Conservation (phyloP, 2,113 vertebrate genomes). For the Copsychus sechellarum region DNA sequence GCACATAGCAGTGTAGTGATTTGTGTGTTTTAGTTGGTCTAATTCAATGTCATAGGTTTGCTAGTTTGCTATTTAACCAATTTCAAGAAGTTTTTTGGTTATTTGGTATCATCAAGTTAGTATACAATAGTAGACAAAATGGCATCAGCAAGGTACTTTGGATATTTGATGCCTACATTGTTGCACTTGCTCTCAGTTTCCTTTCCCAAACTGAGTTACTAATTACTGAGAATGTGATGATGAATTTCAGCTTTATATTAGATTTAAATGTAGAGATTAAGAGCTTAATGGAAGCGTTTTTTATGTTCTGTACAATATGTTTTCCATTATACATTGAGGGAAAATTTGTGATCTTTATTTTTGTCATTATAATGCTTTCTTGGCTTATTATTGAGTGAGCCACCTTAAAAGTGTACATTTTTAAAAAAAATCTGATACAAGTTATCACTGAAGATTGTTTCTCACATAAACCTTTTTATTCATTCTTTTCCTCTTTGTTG, state of each 20-base stretch:
- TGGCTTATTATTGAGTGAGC: neutral
- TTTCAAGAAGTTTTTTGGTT: neutral
- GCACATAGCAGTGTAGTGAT: neutral
- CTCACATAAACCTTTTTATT: neutral
- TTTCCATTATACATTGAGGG: conserved; percentile 35
- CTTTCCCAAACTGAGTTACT: neutral
- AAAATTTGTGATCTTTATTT: conserved; percentile 19
- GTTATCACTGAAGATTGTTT: neutral
- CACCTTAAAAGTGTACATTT: neutral
- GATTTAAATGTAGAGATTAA: conserved; percentile 39
- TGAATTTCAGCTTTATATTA: conserved; percentile 34
- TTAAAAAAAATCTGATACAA: conserved; percentile 38
- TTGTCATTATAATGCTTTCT: neutral
- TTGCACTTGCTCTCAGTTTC: neutral
- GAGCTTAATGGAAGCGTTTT: conserved; percentile 25
- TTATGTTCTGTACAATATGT: neutral
- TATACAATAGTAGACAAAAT: conserved; percentile 16
- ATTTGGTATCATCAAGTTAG: conserved; percentile 1
- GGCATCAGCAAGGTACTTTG: neutral
- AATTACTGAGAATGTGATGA: conserved; percentile 18
- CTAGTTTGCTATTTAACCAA: neutral
- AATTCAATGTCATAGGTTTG: neutral
- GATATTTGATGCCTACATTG: neutral
- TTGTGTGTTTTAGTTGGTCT: neutral
- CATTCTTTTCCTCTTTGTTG: neutral